These are phyloP conservation scores for Zaprionus gabonicus DNA, from an alignment of 1,140 invertebrate species.

Conservation along the genomic window DNA sequence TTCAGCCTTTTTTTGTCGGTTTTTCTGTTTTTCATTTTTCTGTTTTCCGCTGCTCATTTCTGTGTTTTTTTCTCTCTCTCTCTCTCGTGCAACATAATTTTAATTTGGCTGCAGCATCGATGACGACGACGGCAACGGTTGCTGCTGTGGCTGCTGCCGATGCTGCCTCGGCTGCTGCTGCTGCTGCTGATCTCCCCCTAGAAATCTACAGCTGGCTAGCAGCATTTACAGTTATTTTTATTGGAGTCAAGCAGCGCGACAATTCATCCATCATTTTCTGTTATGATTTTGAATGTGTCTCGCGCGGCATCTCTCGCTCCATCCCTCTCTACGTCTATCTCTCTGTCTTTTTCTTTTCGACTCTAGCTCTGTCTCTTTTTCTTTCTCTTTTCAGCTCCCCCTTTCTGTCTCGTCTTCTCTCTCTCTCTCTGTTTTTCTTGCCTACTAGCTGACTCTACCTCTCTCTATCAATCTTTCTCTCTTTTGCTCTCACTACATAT, in stretches of 20 bases:
- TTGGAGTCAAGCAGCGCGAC: constrained; percentile 82
- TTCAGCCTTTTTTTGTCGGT: constrained; percentile 16
- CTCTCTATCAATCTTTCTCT: background rate
- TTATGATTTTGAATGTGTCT: constrained; percentile 73
- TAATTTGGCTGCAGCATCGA: constrained; percentile 64
- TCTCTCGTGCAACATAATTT: constrained; percentile 65
- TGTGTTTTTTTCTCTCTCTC: constrained; percentile 2
- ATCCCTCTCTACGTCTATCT: background rate
- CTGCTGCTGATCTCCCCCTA: constrained; percentile 68
- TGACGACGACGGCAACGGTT: background rate
- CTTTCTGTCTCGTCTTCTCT: background rate
- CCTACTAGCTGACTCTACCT: background rate
- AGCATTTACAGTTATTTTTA: constrained; percentile 81
- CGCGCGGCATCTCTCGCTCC: background rate
- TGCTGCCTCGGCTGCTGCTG: constrained; percentile 14
- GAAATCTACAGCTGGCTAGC: constrained; percentile 56
- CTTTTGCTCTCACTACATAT: background rate
- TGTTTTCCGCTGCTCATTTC: constrained; percentile 8
- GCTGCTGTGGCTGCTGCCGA: constrained; percentile 24
- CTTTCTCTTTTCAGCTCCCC: background rate
- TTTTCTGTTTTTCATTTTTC: constrained; percentile 3
- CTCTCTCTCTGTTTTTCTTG: background rate
- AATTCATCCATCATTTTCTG: constrained; percentile 82
- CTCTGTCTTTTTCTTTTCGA: background rate
- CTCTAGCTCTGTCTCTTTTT: background rate